Conservation (phyloP, 2,888 invertebrate species). For the Eurytoma adleriae region DNA sequence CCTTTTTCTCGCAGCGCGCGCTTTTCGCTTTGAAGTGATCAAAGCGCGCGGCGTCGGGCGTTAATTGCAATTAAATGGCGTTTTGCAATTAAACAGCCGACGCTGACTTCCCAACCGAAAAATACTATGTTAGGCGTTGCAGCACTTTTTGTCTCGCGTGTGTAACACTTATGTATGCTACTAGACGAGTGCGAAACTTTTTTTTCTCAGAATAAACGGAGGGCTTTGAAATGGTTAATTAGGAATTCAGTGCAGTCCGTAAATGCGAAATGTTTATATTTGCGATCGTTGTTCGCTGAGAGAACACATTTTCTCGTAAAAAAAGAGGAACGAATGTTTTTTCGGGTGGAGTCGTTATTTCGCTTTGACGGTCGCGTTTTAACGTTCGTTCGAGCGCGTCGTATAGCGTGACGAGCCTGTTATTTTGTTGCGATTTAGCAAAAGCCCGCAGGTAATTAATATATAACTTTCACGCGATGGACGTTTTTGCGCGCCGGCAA, state of each 20-base stretch:
- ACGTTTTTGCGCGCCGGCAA: background rate
- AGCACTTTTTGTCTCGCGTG: no score
- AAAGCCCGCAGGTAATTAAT: constrained; percentile 47
- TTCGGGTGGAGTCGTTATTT: no score
- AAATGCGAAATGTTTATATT: no score
- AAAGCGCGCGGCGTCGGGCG: constrained; percentile 58
- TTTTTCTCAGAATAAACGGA: no score
- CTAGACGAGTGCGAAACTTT: no score
- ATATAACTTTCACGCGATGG: constrained; percentile 31
- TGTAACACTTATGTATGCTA: no score
- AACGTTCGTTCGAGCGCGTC: constrained; percentile 8
- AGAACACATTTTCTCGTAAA: no score
- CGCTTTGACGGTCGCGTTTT: background rate
- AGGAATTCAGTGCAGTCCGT: no score
- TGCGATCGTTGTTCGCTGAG: no score
- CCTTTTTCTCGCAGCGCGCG: constrained; percentile 22
- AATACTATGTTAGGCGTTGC: constrained; percentile 8
- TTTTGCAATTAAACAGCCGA: constrained; percentile 58
- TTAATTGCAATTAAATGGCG: constrained; percentile 64
- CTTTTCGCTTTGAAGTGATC: constrained; percentile 58
- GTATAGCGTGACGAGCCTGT: constrained; percentile 43
- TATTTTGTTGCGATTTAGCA: constrained; percentile 45
- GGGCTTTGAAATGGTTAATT: no score
- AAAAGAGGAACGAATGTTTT: no score
- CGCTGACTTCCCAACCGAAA: constrained; percentile 15